phyloP scores from a whole-genome alignment of 2,797 vertebrate genomes.

The Thalassophryne amazonica region DNA sequence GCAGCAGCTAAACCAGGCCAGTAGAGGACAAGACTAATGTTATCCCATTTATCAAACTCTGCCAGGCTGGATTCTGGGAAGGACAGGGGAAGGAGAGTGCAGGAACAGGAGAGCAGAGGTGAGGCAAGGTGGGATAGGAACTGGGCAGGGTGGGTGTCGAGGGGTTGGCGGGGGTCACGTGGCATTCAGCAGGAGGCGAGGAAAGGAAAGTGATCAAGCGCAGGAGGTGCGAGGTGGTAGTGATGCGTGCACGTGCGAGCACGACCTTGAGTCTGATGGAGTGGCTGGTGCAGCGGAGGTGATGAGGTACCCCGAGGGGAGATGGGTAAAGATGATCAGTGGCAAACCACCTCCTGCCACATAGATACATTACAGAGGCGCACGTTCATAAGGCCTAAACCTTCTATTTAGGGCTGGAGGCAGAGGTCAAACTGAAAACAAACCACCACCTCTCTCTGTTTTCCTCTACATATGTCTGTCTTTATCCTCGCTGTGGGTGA shows the following conservation, averaged over 20 bases:
- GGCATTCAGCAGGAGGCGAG: slow-evolving; percentile 49
- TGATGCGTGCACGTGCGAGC: slow-evolving; percentile 13
- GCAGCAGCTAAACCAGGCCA: slow-evolving; percentile 73
- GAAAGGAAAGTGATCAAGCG: slow-evolving; percentile 44
- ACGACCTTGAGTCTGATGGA: slow-evolving; percentile 80
- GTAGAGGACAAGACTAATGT: slow-evolving; percentile 78
- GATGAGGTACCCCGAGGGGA: slow-evolving; percentile 68
- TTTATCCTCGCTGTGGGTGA: slow-evolving; percentile 60
- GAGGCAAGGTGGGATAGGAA: slow-evolving; percentile 46
- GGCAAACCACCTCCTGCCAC: slow-evolving; percentile 64
- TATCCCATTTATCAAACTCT: slow-evolving; percentile 78
- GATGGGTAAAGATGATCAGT: slow-evolving; percentile 72
- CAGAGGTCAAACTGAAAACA: slow-evolving; percentile 77
- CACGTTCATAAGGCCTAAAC: slow-evolving; percentile 32
- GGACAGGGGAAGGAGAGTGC: slow-evolving; percentile 75
- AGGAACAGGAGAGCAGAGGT: slow-evolving; percentile 67
- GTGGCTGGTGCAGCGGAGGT: slow-evolving; percentile 70
- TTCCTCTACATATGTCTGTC: slow-evolving; percentile 52
- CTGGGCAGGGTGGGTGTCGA: slow-evolving; percentile 22
- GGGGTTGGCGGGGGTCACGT: slow-evolving; percentile 33
- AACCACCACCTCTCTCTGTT: slow-evolving; percentile 33
- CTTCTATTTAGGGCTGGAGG: slow-evolving; percentile 62
- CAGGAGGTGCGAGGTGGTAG: slow-evolving; percentile 42
- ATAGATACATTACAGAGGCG: slow-evolving; percentile 62
- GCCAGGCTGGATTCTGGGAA: slow-evolving; percentile 66